Base-by-base conservation (phyloP, 2,888 invertebrate species). In the Xylota sylvarum region DNA sequence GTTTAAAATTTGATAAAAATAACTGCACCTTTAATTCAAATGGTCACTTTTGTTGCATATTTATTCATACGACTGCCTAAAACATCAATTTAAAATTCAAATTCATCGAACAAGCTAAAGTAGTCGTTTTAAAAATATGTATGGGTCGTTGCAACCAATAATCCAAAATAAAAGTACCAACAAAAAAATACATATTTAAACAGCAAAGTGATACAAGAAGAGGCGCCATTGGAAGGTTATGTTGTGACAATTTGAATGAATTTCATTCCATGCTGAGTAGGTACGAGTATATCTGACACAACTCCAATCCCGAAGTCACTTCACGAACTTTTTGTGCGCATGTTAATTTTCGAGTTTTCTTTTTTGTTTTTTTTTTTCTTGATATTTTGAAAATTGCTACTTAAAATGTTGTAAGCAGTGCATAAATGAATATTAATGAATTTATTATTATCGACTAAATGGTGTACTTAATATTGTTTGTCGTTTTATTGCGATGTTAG, bases 391-490 rank as follows among this genome's bases (percentile, higher is more conserved):
- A 65, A 76, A 65, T 46, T 55, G 64, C 46, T 65, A 46, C 56
- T 65, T 76, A 76, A 76, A 65, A 12, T 65, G 52, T 64, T 64
- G 55, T 74, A 32, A 76, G 56, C 64, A 65, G 48, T 56, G 76
- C 64, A 76, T 76, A 65, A 55, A 76, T 76, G 74, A 74, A 64
- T 76, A 76, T 55, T 52, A 74, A 74, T 64, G 64, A 62, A 55
- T 55, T 19, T 40, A 43, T 64, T 55, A 64, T 74, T 62, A 46
- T 19, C 46, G 30, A 17, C 55, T 74, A 74, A 40, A 74, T 74
- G 52, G 43, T 64, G 52, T 74, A 74, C 62, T 74, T 52, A 62
- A 64, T 35, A 14, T 17, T 35, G 17, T 37, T 1, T 14, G 23
- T 23, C 14, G 23, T 58, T 14, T 46, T 37, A 35, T 52, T 9